Evolutionary conservation across 2,888 invertebrate genomes (phyloP).

Genomic region (Idaea straminata): DNA sequence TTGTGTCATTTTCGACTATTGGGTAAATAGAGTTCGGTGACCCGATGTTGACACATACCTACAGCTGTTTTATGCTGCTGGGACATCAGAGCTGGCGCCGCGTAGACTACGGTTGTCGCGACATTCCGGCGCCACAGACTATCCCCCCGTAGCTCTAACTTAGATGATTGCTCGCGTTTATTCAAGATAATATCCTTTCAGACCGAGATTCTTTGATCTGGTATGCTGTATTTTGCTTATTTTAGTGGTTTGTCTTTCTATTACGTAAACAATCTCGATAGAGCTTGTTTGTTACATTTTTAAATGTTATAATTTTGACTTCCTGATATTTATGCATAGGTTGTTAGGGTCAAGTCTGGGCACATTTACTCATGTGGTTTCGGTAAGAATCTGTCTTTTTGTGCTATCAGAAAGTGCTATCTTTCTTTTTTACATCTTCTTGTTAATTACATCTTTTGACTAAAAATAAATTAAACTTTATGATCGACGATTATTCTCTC

Average conservation of each 20-base stretch:
- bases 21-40: slow-evolving; percentile 41
- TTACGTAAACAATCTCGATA: background rate
- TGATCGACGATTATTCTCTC: too few species aligned
- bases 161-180: slow-evolving; percentile 25
- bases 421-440: too few species aligned
- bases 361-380: too few species aligned
- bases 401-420: too few species aligned
- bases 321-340: background rate
- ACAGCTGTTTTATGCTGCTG: slow-evolving; percentile 44
- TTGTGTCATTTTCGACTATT: slow-evolving; percentile 25
- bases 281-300: background rate
- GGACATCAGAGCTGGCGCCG: slow-evolving; percentile 54
- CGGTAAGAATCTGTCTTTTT: too few species aligned
- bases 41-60: slow-evolving; percentile 39
- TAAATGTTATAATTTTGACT: background rate
- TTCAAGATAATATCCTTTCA: slow-evolving; percentile 6
- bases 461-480: too few species aligned
- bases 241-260: background rate
- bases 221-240: background rate
- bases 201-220: background rate
- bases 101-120: slow-evolving; percentile 53
- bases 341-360: background rate
- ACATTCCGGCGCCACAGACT: slow-evolving; percentile 51
- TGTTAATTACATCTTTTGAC: too few species aligned
- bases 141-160: slow-evolving; percentile 22